A percentile compares a stretch with the other conserved stretches of the same genome.
These are phyloP conservation scores for Patella ulyssiponensis DNA, from an alignment of 2,888 invertebrate species.

Conservation along the genomic window DNA sequence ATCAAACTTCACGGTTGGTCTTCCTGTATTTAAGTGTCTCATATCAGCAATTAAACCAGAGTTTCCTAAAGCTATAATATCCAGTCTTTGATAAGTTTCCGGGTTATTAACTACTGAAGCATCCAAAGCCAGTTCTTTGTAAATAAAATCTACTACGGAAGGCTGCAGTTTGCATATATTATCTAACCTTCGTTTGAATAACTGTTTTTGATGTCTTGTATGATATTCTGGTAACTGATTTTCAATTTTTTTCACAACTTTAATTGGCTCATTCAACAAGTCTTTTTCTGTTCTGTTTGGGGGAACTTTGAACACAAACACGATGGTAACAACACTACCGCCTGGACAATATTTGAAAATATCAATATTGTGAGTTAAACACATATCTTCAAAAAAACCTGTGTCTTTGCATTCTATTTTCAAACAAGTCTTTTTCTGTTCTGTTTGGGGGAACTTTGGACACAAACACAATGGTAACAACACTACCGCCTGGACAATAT, in stretches of 20 bases:
- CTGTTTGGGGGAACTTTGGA: background rate
- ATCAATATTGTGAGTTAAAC: background rate
- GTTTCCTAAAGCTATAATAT: background rate
- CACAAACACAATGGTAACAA: background rate
- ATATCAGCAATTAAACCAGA: conserved; percentile 1
- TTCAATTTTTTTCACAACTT: no score
- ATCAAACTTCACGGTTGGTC: background rate
- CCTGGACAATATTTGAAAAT: background rate
- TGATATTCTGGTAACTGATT: background rate
- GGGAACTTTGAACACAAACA: background rate
- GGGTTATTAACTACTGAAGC: background rate
- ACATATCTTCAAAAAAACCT: background rate
- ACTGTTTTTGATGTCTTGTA: background rate
- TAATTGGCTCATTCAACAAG: background rate
- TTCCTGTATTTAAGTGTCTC: conserved; percentile 3
- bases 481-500: background rate
- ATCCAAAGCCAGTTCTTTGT: conserved; percentile 13
- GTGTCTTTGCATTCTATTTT: background rate
- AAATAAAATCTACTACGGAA: background rate
- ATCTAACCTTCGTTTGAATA: background rate
- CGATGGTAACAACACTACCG: background rate
- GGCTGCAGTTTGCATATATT: background rate
- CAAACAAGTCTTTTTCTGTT: background rate
- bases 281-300: background rate
- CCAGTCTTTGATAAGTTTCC: background rate